Conservation (phyloP, 2,888 invertebrate genomes). For the Entomobrya multifasciata region DNA sequence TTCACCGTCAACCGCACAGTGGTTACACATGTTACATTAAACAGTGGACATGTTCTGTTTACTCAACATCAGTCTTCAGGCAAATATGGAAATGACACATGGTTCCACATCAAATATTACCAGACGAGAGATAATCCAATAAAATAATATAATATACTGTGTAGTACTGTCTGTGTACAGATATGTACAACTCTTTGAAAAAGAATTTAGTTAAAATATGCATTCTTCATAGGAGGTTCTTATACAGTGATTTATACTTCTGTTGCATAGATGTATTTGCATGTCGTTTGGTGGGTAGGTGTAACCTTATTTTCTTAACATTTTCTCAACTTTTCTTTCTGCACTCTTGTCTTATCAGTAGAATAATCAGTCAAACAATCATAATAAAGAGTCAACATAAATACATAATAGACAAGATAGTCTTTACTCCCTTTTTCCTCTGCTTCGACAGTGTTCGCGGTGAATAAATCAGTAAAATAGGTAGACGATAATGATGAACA, state of each 20-base stretch:
- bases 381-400: constrained; percentile 30
- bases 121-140: constrained; percentile 60
- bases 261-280: not conserved
- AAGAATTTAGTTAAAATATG: not conserved
- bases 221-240: constrained; percentile 29
- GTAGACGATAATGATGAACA: constrained; percentile 1
- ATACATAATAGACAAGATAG: constrained; percentile 25
- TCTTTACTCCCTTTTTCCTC: constrained; percentile 12
- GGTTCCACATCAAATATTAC: constrained; percentile 55
- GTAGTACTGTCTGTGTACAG: not conserved
- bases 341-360: constrained; percentile 32
- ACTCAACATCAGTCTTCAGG: constrained; percentile 44
- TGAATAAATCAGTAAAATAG: not conserved
- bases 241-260: too few relatives aligned
- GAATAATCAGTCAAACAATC: constrained; percentile 53
- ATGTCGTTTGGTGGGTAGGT: constrained; percentile 36
- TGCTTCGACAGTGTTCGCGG: not conserved
- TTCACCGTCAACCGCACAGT: constrained; percentile 32
- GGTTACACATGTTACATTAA: constrained; percentile 45
- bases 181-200: constrained; percentile 8
- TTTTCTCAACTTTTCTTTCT: constrained; percentile 58
- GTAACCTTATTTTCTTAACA: constrained; percentile 50
- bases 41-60: constrained; percentile 44
- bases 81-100: constrained; percentile 69
- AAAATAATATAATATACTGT: constrained; percentile 42